These are phyloP conservation scores for Strigamia maritima DNA, from an alignment of 2,888 invertebrate species.

Conservation along the genomic window DNA sequence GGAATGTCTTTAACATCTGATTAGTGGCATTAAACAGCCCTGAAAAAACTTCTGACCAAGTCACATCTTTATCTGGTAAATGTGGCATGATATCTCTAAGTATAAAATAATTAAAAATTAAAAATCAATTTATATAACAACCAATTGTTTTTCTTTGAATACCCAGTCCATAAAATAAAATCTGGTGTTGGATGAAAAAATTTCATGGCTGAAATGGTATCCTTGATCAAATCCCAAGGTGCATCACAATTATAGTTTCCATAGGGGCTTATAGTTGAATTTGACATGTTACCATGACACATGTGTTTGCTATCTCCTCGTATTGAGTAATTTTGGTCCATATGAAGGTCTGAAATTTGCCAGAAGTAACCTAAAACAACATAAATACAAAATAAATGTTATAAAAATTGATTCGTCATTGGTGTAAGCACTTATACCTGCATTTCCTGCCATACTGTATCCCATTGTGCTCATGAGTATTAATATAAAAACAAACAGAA, in stretches of 20 bases:
- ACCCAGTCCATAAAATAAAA: slow-evolving; percentile 41
- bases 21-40: not conserved
- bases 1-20: not conserved
- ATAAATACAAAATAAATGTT: not conserved
- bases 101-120: not conserved
- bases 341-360: slow-evolving; percentile 38
- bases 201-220: slow-evolving; percentile 34
- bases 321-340: slow-evolving; percentile 36
- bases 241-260: slow-evolving; percentile 35
- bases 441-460: too few relatives aligned
- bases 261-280: not conserved
- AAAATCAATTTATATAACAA: not conserved
- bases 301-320: slow-evolving; percentile 31
- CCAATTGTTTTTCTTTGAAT: not conserved
- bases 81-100: not conserved
- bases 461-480: too few relatives aligned
- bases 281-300: slow-evolving; percentile 17
- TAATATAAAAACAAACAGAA: too few relatives aligned
- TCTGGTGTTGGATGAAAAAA: slow-evolving; percentile 26
- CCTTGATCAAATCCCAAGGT: slow-evolving; percentile 20
- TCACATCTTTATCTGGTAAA: not conserved
- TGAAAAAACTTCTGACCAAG: not conserved
- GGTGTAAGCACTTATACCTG: not conserved
- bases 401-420: not conserved
- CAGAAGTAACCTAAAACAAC: slow-evolving; percentile 35